Conservation (phyloP, 2,888 invertebrate species). For the Leucozona laternaria region DNA sequence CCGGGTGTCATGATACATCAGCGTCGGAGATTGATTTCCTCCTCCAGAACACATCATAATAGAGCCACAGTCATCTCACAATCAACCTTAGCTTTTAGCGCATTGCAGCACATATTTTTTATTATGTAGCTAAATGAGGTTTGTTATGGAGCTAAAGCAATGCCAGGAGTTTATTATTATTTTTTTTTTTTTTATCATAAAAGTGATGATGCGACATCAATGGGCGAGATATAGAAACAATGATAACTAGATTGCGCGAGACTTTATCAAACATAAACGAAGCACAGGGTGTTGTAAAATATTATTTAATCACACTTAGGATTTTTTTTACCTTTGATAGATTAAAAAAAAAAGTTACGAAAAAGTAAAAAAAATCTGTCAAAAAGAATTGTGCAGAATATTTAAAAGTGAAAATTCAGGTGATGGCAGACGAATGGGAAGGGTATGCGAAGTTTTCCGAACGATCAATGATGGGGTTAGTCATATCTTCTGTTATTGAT, state of each 20-base stretch:
- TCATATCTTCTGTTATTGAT: too few relatives aligned
- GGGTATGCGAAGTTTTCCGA: too few relatives aligned
- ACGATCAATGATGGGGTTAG: too few relatives aligned
- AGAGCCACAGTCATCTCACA: conserved; percentile 18
- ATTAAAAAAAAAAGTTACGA: too few relatives aligned
- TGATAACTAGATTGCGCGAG: conserved; percentile 54
- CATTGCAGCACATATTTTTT: conserved; percentile 29
- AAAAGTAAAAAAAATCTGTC: too few relatives aligned
- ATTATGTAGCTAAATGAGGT: conserved; percentile 20
- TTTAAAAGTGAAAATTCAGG: too few relatives aligned
- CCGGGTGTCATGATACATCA: conserved; percentile 60
- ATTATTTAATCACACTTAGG: neutral
- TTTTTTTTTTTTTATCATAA: neutral
- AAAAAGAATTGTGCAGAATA: too few relatives aligned
- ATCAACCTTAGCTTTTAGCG: conserved; percentile 20
- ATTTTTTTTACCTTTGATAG: too few relatives aligned
- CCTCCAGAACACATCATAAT: neutral
- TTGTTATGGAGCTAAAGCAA: neutral
- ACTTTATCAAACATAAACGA: conserved; percentile 47
- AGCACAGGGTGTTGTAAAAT: conserved; percentile 1
- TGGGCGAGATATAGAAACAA: conserved; percentile 54
- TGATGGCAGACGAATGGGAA: too few relatives aligned
- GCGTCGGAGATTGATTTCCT: conserved; percentile 46
- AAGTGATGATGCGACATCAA: conserved; percentile 42
- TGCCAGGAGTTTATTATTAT: conserved; percentile 16